Base-by-base conservation (phyloP, 2,888 invertebrate genomes). In the Aphodius granarius region DNA sequence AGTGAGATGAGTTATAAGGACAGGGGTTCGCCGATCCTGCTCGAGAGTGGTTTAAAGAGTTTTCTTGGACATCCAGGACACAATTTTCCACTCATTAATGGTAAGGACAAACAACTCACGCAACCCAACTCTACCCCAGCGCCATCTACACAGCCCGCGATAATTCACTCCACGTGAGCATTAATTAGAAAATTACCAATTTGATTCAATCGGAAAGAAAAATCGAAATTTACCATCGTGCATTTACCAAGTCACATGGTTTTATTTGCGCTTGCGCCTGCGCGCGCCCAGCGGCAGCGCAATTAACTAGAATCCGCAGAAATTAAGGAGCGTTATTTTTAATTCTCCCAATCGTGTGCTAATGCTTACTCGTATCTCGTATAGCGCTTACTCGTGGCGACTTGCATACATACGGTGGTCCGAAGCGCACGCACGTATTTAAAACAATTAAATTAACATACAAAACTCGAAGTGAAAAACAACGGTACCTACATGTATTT, bases 1-100 rank as follows among this genome's bases (percentile, higher is more conserved):
- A 90, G 91, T 92, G 92, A 91, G 91, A 95, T 95, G 95, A 94
- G 94, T 90, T 94, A 94, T 92, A 94, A 94, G 92, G 94, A 94
- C 91, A 93, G 94, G 90, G 85, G 85, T 83, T 95, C 94, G 90
- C 94, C 94, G 89, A 94, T 94, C 91, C 92, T 95, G 89, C 92
- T 94, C 90, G 94, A 95, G 91, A 94, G 93, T 90, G 94, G 94
- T 89, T 91, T 93, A 87, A 94, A 95, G 91, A 94, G 94, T 85
- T 93, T 94, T 89, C 93, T 95, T 88, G 93, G 93, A 88, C 92
- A 94, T 88, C 94, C 94, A 88, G 93, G 93, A 89, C 93, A 93
- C 88, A 93, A 93, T 89, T 93, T 92, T 89, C 93, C 93, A 84
- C 90, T 93, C 82, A 92, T 93, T 87, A 93, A 93, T 90, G 93